phyloP scores from a whole-genome alignment of 2,888 invertebrate genomes.

The Coecobrya sp. region DNA sequence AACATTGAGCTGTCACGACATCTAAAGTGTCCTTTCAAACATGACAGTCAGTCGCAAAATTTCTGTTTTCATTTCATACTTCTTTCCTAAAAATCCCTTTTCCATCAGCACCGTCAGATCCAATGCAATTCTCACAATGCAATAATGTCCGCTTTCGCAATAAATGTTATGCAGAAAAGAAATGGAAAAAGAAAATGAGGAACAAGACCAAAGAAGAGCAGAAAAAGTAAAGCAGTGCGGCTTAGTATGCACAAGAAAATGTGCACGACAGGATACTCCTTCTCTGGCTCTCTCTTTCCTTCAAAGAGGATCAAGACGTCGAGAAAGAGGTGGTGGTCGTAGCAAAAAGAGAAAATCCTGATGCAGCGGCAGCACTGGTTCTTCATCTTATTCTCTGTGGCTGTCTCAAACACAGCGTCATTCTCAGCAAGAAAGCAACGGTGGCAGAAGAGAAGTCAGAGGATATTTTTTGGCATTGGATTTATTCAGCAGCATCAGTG shows the following conservation, averaged over 20 bases:
- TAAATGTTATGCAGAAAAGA: constrained; percentile 30
- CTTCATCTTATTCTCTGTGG: too few species aligned
- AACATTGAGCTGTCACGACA: constrained; percentile 48
- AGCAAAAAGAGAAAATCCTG: too few species aligned
- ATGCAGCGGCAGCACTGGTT: too few species aligned
- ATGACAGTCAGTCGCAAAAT: constrained; percentile 70
- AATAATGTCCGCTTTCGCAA: constrained; percentile 20
- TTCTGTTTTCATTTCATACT: constrained; percentile 35
- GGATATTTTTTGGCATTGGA: constrained; percentile 21
- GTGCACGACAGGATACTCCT: not conserved
- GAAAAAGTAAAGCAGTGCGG: not conserved
- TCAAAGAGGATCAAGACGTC: not conserved
- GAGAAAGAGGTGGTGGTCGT: too few species aligned
- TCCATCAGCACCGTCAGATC: not conserved
- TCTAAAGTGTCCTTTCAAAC: constrained; percentile 46
- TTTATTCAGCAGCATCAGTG: constrained; percentile 55
- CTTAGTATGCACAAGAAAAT: not conserved
- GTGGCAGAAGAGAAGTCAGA: not conserved
- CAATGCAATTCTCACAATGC: constrained; percentile 2
- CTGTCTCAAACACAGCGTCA: not conserved
- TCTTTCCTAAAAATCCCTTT: not conserved
- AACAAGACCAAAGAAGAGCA: not conserved
- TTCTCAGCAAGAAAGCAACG: not conserved
- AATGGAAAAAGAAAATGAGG: not conserved
- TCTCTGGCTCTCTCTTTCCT: not conserved